These are phyloP conservation scores for Novumbra hubbsi DNA, from an alignment of 2,797 vertebrate species.

Conservation along the genomic window DNA sequence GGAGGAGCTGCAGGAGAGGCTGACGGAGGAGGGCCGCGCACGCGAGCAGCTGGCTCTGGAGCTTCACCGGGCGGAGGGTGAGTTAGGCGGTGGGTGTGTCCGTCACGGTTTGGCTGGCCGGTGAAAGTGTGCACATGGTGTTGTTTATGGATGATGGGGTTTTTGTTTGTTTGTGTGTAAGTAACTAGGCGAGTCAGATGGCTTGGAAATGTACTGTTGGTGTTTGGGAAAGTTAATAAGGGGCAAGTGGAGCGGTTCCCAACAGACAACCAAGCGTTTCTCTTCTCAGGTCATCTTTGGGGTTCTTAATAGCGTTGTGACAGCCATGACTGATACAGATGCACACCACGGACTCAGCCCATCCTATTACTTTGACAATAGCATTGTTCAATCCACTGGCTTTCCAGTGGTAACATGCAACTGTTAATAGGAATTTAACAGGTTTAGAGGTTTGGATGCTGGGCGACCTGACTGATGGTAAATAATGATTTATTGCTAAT, in stretches of 20 bases:
- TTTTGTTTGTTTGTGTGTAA: not conserved
- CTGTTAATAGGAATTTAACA: not conserved
- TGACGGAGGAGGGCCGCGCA: constrained; percentile 82
- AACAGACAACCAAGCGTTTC: not conserved
- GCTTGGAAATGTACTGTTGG: not conserved
- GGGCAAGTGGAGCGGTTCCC: not conserved
- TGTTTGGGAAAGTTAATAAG: not conserved
- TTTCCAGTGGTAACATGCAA: not conserved
- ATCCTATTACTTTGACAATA: constrained; percentile 12
- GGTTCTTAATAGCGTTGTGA: not conserved
- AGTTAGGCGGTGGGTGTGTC: constrained; percentile 29
- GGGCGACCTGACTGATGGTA: constrained; percentile 34
- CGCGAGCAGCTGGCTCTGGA: constrained; percentile 91
- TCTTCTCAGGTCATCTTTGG: too few relatives aligned
- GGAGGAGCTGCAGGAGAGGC: constrained; percentile 88
- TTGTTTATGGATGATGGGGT: not conserved
- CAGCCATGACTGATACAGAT: constrained; percentile 33
- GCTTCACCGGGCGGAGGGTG: constrained; percentile 91
- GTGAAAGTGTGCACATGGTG: not conserved
- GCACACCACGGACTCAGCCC: constrained; percentile 10
- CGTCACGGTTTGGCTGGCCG: not conserved
- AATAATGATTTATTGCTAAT: constrained; percentile 18
- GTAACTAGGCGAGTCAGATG: not conserved
- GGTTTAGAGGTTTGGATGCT: not conserved
- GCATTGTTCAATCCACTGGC: not conserved